Percentiles rank a stretch among this genome's conserved stretches.
Evolutionary conservation across 2,797 vertebrate genomes (phyloP).

Genomic region (Lutjanus argentimaculatus): DNA sequence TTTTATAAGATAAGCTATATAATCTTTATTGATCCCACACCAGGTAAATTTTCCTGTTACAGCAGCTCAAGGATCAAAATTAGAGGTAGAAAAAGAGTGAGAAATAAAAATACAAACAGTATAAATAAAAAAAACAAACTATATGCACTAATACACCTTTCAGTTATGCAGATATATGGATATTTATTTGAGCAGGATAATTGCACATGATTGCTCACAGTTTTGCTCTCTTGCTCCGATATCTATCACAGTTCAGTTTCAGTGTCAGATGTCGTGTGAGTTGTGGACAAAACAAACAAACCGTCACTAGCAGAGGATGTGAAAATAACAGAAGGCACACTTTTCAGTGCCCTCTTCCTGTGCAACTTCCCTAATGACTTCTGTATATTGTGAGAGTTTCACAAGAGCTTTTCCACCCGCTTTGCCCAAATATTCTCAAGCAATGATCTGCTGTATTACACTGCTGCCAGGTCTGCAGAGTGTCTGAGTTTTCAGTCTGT

Average conservation of each 20-base stretch:
- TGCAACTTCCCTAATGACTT: conserved; percentile 57
- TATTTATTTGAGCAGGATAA: too few species aligned
- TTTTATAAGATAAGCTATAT: too few species aligned
- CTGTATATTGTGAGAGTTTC: conserved; percentile 24
- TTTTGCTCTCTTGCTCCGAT: background rate
- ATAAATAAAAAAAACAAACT: too few species aligned
- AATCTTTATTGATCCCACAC: too few species aligned
- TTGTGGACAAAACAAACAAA: conserved; percentile 26
- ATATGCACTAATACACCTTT: too few species aligned
- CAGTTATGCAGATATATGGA: too few species aligned
- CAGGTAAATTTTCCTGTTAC: too few species aligned
- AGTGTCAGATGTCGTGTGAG: background rate
- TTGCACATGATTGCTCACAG: too few species aligned
- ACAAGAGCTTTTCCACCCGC: conserved; percentile 23
- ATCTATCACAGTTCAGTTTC: background rate
- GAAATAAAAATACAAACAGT: too few species aligned
- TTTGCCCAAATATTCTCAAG: conserved; percentile 22
- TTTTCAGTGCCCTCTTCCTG: conserved; percentile 58
- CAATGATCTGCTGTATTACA: background rate
- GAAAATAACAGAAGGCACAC: conserved; percentile 58
- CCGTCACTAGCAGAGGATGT: conserved; percentile 49
- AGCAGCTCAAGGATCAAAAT: too few species aligned
- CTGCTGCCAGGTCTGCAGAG: conserved; percentile 9
- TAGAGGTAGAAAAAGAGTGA: too few species aligned
- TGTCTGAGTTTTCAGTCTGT: conserved; percentile 4